Base-by-base conservation (phyloP, 2,888 invertebrate genomes). In the Coenonympha arcania region DNA sequence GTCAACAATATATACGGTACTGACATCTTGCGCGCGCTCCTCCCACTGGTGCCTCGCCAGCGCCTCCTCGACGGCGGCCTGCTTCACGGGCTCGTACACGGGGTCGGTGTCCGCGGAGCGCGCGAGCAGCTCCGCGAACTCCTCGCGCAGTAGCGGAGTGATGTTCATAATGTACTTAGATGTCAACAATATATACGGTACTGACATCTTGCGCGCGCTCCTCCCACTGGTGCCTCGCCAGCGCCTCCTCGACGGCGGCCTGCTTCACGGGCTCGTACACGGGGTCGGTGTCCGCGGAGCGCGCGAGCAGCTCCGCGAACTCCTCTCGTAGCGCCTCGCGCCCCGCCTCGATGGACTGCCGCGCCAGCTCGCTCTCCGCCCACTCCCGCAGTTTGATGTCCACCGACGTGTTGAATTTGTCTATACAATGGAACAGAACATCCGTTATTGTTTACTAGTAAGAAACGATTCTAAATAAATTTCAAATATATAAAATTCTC, bases 331-430 rank as follows among this genome's bases (percentile, higher is more conserved):
- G 91, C 0, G 96, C 93, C 68, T 95, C 94, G 90, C 96, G 94
- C 0, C 91, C 89, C 0, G 88, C 83, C 6, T 66, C 61, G 2
- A 87, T 68, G 0, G 85, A 82, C 71, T 92, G 92, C 1, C 89
- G 87, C 0, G 99, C 98, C 47, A 99, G 85, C 42, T 92, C 93
- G 54, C 93, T 89, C 68, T 99, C 98, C 0, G 98, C 95, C 98
- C 99, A 99, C 65, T 98, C 95, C 55, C 95, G 92, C 9, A 99
- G 88, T 73, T 96, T 95, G 56, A 99, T 99, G 76, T 99, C 99
- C 15, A 94, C 93, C 31, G 92, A 89, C 0, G 95, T 95, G 76
- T 95, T 95, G 75, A 95, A 95, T 33, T 92, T 93, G 69, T 92
- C 94, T 93, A 68, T 0, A 13, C 1, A 13, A n/a, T n/a, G 30